Evolutionary conservation across 1,140 invertebrate genomes (phyloP), one percentile per base, ranked within the genome.

Genomic region (Diorhabda carinulata): DNA sequence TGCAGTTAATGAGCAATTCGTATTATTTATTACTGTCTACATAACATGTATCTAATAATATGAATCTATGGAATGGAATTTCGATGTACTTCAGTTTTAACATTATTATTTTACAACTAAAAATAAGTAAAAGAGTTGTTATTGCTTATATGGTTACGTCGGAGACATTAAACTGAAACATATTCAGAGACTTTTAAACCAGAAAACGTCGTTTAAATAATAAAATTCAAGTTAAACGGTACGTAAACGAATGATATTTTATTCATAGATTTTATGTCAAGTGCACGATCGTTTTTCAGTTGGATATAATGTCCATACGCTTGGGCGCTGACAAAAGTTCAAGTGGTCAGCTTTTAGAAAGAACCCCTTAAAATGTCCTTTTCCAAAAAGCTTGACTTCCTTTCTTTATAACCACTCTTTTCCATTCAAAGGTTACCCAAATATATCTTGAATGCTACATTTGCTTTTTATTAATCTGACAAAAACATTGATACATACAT

Each of bases 201-300:
- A 65, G 25, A 57, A 41, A 45, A 8, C 64, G 4, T 65, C 56
- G 64, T 65, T 57, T 57, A 65, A 57, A 65, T 65, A 65, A 65
- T 65, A 65, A 65, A 65, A 65, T 65, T 43, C 64, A 40, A 57
- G 64, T 65, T 65, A 65, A 65, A 65, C 64, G 64, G 52, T 43
- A 65, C 56, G 64, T 57, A 56, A 65, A 57, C 25, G 45, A 57
- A 61, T 61, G 64, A 65, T 65, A 65, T 65, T 65, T 65, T 65
- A 65, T 65, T 65, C 64, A 65, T 65, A 65, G 64, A 65, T 56
- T 65, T 65, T 57, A 65, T 57, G 64, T 65, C 64, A 65, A 57
- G 9, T 65, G 52, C 64, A 65, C 64, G 64, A 65, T 65, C 47
- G 64, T 65, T 65, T 65, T 57, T 65, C 64, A 65, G 64, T 61